Base-by-base conservation (phyloP, 2,797 vertebrate species). In the Prionace glauca region DNA sequence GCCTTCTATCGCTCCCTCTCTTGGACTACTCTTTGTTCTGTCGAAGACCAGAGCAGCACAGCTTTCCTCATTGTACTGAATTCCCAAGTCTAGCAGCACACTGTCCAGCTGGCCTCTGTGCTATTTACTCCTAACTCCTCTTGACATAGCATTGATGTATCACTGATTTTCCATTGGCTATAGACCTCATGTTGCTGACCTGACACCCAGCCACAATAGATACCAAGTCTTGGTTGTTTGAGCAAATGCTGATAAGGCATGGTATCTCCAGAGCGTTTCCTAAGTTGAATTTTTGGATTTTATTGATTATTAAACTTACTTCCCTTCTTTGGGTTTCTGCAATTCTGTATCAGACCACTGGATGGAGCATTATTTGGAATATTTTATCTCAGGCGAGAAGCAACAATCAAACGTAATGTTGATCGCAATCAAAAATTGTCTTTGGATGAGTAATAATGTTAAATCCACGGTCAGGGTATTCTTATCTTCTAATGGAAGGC, bases 281-380 rank as follows among this genome's bases (percentile, higher is more conserved):
- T 5, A 32, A 18, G 8, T 36, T 92, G 18, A 92, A 62, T 67
- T 36, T 92, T 92, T 7, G 65, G 62, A 9, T 1, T 65, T 90
- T 65, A 2, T 8, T n/a, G 12, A n/a, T 26, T 29, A 4, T 91
- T 65, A 36, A 91, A 72, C 67, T 50, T 22, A 94, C 24, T 56
- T 72, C 12, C 92, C 90, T 18, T 41, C n/a, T 18, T 29, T 91
- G 71, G 3, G 41, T 77, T 74, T 71, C 5, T 18, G 41, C 71
- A 95, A 18, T 77, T 74, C 71, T 29, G 29, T 14, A 9, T 22
- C 32, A 72, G 45, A 26, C 93, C 93, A 77, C 41, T 20, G 29
- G 45, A n/a, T 95, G 45, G 93, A 95, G 93, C 29, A 95, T 22
- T 32, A 72, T 50, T 45, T 77, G 71, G 67, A 32, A 74, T 92